These are phyloP conservation scores for Drosophila prolongata DNA, from an alignment of 2,888 invertebrate species.

Conservation along the genomic window DNA sequence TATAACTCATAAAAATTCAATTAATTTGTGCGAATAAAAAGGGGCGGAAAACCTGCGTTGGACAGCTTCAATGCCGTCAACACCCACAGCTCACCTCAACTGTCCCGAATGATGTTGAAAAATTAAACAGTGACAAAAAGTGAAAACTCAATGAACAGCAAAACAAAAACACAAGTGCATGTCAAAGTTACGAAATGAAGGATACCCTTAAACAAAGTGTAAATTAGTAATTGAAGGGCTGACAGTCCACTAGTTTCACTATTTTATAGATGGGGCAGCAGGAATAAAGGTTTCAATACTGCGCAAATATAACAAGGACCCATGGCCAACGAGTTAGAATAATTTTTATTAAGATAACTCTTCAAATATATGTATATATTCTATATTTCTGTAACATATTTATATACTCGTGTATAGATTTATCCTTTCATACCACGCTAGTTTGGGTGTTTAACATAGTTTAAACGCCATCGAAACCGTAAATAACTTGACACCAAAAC, in stretches of 20 bases:
- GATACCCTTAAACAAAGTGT: not conserved
- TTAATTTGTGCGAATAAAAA: slow-evolving; percentile 10
- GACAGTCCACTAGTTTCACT: not conserved
- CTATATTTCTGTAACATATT: too few relatives aligned
- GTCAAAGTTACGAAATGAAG: not conserved
- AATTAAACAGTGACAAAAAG: slow-evolving; percentile 25
- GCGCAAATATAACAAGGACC: too few relatives aligned
- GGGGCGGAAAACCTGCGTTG: slow-evolving; percentile 22
- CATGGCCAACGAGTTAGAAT: too few relatives aligned
- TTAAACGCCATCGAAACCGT: not conserved
- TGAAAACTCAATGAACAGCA: slow-evolving; percentile 22
- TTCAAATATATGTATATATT: too few relatives aligned
- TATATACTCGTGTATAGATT: too few relatives aligned
- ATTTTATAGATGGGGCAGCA: not conserved
- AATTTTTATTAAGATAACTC: too few relatives aligned
- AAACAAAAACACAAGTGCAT: not conserved
- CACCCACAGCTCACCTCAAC: slow-evolving; percentile 7
- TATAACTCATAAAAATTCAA: slow-evolving; percentile 21
- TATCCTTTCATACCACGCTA: too few relatives aligned
- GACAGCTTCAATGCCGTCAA: slow-evolving; percentile 27
- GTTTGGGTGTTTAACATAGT: too few relatives aligned
- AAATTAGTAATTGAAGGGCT: not conserved
- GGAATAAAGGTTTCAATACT: too few relatives aligned
- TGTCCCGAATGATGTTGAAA: slow-evolving; percentile 29
- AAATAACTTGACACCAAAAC: slow-evolving; percentile 18